These are phyloP conservation scores for Hofmannophila pseudospretella DNA, from an alignment of 2,888 invertebrate genomes.

Conservation along the genomic window DNA sequence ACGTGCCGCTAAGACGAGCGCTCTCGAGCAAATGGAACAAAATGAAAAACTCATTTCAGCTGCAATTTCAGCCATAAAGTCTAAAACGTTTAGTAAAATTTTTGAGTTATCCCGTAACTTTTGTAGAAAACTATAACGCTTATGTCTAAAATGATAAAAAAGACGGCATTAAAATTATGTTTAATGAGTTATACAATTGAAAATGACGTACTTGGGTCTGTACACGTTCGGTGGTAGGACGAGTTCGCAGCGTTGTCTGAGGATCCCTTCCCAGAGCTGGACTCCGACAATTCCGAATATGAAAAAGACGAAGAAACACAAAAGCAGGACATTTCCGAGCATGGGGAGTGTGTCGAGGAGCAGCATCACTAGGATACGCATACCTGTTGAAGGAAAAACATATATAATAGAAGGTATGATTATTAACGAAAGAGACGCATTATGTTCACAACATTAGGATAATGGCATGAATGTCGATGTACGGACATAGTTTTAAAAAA, in stretches of 20 bases:
- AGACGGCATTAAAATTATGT: conserved; percentile 5
- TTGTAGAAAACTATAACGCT: conserved; percentile 29
- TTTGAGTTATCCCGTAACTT: conserved; percentile 23
- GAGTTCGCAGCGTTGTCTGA: conserved; percentile 95
- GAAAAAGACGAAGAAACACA: conserved; percentile 99
- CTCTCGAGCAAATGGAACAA: conserved; percentile 57
- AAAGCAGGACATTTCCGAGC: conserved; percentile 98
- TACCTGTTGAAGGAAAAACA: conserved; percentile 84
- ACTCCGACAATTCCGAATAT: conserved; percentile 99
- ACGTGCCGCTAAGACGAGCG: conserved; percentile 69
- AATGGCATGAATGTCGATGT: neutral
- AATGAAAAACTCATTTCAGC: conserved; percentile 50
- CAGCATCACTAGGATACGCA: conserved; percentile 99
- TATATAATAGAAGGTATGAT: neutral
- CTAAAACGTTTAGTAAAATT: conserved; percentile 16
- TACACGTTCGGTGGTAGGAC: conserved; percentile 83
- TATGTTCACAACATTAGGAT: neutral
- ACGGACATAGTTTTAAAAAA: too few species aligned
- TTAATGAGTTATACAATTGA: too few species aligned
- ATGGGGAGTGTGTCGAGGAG: conserved; percentile 98
- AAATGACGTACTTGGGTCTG: conserved; percentile 85
- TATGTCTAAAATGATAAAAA: conserved; percentile 16
- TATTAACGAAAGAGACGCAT: neutral
- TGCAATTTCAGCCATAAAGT: conserved; percentile 40
- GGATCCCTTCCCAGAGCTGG: conserved; percentile 98